Conservation (phyloP, 2,113 vertebrate genomes). For the Gorsachius goisagi region DNA sequence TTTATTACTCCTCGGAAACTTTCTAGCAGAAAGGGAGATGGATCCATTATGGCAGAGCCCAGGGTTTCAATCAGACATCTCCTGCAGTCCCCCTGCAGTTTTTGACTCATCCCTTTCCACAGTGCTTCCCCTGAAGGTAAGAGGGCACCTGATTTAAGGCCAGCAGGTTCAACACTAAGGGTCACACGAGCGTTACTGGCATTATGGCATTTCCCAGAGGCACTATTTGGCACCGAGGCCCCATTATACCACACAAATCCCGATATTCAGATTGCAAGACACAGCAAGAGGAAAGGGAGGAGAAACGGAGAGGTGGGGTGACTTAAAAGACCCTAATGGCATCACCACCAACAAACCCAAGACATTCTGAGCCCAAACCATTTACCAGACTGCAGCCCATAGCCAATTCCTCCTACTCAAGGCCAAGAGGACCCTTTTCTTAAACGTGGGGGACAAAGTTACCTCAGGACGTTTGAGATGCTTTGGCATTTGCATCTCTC, state of each 20-base stretch:
- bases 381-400: not conserved
- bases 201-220: not conserved
- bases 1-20: constrained; percentile 25
- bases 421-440: not conserved
- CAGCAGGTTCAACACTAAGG: not conserved
- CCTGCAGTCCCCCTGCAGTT: not conserved
- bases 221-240: rapidly evolving
- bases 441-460: not conserved
- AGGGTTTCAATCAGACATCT: not conserved
- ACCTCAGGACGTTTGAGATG: rapidly evolving
- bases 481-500: not conserved
- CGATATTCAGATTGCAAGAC: not conserved
- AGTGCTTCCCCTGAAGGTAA: not conserved
- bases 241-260: not conserved
- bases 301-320: not conserved
- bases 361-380: not conserved
- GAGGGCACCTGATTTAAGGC: not conserved
- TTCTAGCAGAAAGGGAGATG: constrained; percentile 4
- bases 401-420: not conserved
- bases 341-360: not conserved
- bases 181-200: not conserved
- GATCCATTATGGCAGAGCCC: not conserved
- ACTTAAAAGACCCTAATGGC: not conserved
- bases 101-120: not conserved
- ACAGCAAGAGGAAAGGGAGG: not conserved